Percentiles rank a stretch among this genome's conserved stretches.
Conservation (phyloP, 2,888 invertebrate species). For the Melanchra persicariae region DNA sequence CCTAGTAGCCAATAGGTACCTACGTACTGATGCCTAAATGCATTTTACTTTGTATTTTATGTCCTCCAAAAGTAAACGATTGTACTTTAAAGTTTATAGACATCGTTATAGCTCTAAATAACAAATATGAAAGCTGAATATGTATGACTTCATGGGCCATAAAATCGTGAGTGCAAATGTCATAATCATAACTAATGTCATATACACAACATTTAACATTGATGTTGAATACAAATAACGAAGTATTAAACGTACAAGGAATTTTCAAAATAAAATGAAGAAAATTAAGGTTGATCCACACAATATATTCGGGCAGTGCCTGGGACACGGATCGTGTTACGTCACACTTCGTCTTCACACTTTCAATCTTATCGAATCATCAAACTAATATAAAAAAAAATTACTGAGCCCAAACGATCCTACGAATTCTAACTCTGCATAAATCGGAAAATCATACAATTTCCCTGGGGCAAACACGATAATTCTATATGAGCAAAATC, state of each 20-base stretch:
- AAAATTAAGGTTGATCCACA: not conserved
- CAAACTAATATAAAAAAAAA: no score
- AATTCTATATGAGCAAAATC: not conserved
- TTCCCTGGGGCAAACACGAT: not conserved
- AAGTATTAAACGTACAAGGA: not conserved
- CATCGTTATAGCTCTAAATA: slow-evolving; percentile 28
- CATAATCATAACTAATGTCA: no score
- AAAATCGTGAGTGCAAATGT: slow-evolving; percentile 26
- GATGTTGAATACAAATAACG: slow-evolving; percentile 11
- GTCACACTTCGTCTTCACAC: no score
- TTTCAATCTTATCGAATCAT: not conserved
- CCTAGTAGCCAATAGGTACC: not conserved
- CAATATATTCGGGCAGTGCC: no score
- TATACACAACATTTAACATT: slow-evolving; percentile 22
- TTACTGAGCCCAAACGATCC: no score
- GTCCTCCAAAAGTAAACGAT: slow-evolving; percentile 14
- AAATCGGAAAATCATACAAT: not conserved
- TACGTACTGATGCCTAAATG: not conserved
- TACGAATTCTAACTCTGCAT: not conserved
- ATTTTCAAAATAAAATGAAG: not conserved
- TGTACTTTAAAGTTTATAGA: slow-evolving; percentile 11
- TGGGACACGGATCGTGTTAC: no score
- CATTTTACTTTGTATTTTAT: slow-evolving; percentile 22
- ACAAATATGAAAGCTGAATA: slow-evolving; percentile 33
- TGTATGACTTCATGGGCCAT: slow-evolving; percentile 26